Evolutionary conservation across 2,888 invertebrate species (phyloP).

Genomic region (Caenorhabditis imperialis): DNA sequence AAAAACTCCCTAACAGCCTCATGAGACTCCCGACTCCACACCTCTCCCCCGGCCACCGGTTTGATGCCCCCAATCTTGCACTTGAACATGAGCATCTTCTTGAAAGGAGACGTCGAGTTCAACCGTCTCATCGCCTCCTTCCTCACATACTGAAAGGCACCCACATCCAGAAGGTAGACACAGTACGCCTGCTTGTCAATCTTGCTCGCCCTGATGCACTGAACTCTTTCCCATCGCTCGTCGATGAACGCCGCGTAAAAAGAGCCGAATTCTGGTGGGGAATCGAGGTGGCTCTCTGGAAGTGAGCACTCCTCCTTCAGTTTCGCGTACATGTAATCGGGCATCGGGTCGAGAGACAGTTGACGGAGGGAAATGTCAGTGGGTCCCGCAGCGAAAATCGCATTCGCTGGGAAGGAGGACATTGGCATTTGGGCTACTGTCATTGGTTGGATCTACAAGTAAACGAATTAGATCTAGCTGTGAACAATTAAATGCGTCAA

Average conservation of each 20-base stretch:
- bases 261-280: slow-evolving; percentile 39
- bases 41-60: slow-evolving; percentile 62
- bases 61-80: slow-evolving; percentile 67
- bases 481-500: too few species aligned
- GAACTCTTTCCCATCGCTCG: slow-evolving; percentile 64
- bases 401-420: slow-evolving; percentile 62
- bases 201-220: slow-evolving; percentile 61
- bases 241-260: slow-evolving; percentile 65
- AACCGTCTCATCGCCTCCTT: slow-evolving; percentile 61
- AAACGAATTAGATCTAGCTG: too few species aligned
- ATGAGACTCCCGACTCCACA: slow-evolving; percentile 68
- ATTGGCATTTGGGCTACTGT: slow-evolving; percentile 61
- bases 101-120: slow-evolving; percentile 68
- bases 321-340: slow-evolving; percentile 69
- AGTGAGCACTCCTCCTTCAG: slow-evolving; percentile 64
- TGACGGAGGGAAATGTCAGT: slow-evolving; percentile 65
- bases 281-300: slow-evolving; percentile 45
- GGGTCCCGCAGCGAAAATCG: slow-evolving; percentile 69
- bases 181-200: slow-evolving; percentile 64
- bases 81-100: slow-evolving; percentile 71
- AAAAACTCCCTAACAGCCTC: slow-evolving; percentile 67
- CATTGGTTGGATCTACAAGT: slow-evolving; percentile 56
- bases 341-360: slow-evolving; percentile 69
- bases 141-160: slow-evolving; percentile 67
- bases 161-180: slow-evolving; percentile 66